Evolutionary conservation across 2,888 invertebrate species (phyloP).

Genomic region (Polyommatus icarus): DNA sequence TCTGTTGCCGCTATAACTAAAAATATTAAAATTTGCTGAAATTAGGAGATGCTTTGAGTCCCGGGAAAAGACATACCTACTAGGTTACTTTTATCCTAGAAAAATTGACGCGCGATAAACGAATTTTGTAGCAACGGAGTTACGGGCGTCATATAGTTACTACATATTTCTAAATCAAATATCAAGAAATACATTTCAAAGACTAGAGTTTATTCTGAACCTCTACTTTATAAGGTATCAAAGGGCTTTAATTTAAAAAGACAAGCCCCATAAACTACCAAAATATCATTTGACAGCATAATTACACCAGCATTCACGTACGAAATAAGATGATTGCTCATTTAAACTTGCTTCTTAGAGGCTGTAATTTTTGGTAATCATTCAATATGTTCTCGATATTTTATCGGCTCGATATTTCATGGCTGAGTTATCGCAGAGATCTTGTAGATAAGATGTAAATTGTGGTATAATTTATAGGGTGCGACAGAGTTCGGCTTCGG

Average conservation of each 20-base stretch:
- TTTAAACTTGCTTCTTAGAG: conserved; percentile 22
- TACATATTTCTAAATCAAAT: too few relatives aligned
- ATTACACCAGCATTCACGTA: conserved; percentile 2
- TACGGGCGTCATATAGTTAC: too few relatives aligned
- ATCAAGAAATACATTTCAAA: too few relatives aligned
- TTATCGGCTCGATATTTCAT: conserved; percentile 4
- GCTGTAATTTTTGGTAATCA: conserved; percentile 27
- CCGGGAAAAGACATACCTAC: too few relatives aligned
- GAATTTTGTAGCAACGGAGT: too few relatives aligned
- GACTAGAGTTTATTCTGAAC: too few relatives aligned
- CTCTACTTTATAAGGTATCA: neutral
- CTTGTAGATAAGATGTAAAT: conserved; percentile 21
- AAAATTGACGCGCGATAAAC: too few relatives aligned
- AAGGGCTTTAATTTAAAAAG: neutral
- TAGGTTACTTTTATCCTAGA: too few relatives aligned
- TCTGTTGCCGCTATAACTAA: too few relatives aligned
- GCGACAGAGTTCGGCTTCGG: neutral
- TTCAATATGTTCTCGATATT: conserved; percentile 7
- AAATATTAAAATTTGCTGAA: too few relatives aligned
- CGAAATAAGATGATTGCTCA: conserved; percentile 8
- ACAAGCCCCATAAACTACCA: neutral
- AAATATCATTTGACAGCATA: conserved; percentile 27
- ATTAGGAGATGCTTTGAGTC: too few relatives aligned
- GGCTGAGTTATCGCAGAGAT: conserved; percentile 5
- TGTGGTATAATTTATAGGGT: neutral